Conservation (phyloP, 2,888 invertebrate species). For the Drosophila subsilvestris region DNA sequence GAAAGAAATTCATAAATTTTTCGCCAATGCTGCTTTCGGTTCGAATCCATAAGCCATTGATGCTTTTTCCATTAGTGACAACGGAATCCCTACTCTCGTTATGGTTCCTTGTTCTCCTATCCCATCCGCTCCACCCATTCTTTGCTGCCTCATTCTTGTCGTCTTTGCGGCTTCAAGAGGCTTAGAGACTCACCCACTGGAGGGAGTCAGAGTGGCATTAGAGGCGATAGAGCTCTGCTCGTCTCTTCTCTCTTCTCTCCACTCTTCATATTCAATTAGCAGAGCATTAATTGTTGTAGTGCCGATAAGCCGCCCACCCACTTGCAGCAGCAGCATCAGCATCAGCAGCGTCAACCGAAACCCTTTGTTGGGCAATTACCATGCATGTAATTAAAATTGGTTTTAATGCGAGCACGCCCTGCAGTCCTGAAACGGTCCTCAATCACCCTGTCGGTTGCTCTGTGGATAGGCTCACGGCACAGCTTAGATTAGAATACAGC, state of each 20-base stretch:
- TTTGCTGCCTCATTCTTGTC: constrained; percentile 33
- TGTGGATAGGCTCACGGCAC: constrained; percentile 2
- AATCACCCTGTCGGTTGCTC: neutral
- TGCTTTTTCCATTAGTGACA: constrained; percentile 75
- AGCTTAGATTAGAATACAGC: constrained; percentile 22
- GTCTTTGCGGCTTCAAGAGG: constrained; percentile 38
- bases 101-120: constrained; percentile 13
- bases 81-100: constrained; percentile 22
- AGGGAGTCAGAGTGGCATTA: neutral
- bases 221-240: constrained; percentile 5
- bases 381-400: constrained; percentile 77
- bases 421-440: constrained; percentile 7
- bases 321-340: no score
- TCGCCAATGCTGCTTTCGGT: constrained; percentile 51
- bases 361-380: constrained; percentile 55
- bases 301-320: constrained; percentile 40
- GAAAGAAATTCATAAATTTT: constrained; percentile 70
- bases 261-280: constrained; percentile 69
- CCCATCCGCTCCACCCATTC: constrained; percentile 2
- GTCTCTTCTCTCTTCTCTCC: constrained; percentile 31
- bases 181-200: constrained; percentile 25
- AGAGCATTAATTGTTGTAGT: constrained; percentile 54
- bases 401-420: constrained; percentile 52
- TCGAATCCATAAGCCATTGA: constrained; percentile 73
- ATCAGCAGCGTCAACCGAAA: constrained; percentile 16